These are phyloP conservation scores for Hippoglossus hippoglossus DNA, from an alignment of 2,797 vertebrate species.

Conservation along the genomic window DNA sequence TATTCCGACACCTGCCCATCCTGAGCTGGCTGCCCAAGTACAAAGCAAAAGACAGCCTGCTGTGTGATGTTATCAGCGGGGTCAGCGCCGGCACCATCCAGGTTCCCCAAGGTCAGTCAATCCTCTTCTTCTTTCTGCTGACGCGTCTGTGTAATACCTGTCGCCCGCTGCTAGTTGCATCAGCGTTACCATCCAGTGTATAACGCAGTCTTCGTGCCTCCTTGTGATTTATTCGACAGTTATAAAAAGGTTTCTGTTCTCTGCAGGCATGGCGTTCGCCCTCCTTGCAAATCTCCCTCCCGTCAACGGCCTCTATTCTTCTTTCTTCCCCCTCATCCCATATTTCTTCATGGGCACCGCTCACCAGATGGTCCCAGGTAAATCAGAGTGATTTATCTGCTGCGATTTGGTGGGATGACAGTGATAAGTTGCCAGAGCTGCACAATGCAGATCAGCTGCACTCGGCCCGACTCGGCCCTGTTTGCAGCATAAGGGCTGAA, in stretches of 20 bases:
- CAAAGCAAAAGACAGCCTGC: constrained; percentile 87
- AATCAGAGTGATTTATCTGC: constrained; percentile 70
- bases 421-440: constrained; percentile 64
- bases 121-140: constrained; percentile 20
- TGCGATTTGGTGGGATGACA: constrained; percentile 50
- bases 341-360: constrained; percentile 94
- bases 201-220: not conserved
- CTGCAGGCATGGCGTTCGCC: constrained; percentile 92
- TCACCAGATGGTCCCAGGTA: constrained; percentile 97
- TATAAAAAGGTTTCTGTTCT: constrained; percentile 29
- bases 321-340: constrained; percentile 91
- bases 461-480: constrained; percentile 29
- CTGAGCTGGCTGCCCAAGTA: constrained; percentile 92
- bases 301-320: constrained; percentile 94
- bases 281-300: constrained; percentile 92
- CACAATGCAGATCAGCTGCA: constrained; percentile 39
- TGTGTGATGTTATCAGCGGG: constrained; percentile 89
- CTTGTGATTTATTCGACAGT: constrained; percentile 39
- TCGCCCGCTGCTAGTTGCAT: not conserved
- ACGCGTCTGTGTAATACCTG: not conserved
- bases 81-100: constrained; percentile 93
- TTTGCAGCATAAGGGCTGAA: constrained; percentile 25
- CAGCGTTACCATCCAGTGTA: not conserved
- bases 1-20: constrained; percentile 87
- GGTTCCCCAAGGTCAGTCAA: constrained; percentile 90